Conservation (phyloP, 1,140 invertebrate species). For the Dufourea novaeangliae region DNA sequence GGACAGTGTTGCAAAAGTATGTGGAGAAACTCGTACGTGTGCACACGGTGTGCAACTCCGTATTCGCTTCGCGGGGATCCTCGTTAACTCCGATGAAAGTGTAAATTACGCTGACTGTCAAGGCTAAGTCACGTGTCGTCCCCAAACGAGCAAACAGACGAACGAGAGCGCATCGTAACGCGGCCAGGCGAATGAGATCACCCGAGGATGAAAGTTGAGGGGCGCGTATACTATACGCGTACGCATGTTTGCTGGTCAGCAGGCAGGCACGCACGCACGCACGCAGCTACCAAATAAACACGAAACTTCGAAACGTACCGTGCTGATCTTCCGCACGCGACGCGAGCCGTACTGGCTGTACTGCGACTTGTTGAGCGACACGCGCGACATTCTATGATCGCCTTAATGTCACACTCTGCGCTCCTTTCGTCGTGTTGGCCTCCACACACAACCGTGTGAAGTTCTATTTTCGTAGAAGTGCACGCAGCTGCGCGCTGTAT, state of each 20-base stretch:
- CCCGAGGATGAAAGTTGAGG: background rate
- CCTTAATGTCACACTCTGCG: conserved; percentile 55
- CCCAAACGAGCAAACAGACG: background rate
- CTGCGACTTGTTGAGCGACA: conserved; percentile 81
- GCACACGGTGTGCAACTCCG: background rate
- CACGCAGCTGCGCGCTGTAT: conserved; percentile 51
- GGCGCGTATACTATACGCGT: background rate
- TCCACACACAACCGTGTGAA: conserved; percentile 32
- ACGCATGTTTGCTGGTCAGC: background rate
- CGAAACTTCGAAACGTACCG: conserved; percentile 72
- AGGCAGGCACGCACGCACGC: background rate
- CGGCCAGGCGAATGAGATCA: conserved; percentile 4
- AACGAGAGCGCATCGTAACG: conserved; percentile 15
- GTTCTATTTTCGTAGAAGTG: conserved; percentile 64
- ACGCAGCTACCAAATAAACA: conserved; percentile 5
- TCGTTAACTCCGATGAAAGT: conserved; percentile 19
- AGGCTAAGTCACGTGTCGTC: conserved; percentile 60
- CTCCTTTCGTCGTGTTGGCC: conserved; percentile 36
- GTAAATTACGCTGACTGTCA: conserved; percentile 50
- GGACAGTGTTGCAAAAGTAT: background rate
- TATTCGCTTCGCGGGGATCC: conserved; percentile 3
- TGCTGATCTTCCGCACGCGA: conserved; percentile 80
- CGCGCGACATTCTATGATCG: conserved; percentile 78
- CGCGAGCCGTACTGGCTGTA: conserved; percentile 79
- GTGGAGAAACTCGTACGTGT: background rate